phyloP scores from a whole-genome alignment of 2,113 vertebrate species.

The Nestor notabilis region DNA sequence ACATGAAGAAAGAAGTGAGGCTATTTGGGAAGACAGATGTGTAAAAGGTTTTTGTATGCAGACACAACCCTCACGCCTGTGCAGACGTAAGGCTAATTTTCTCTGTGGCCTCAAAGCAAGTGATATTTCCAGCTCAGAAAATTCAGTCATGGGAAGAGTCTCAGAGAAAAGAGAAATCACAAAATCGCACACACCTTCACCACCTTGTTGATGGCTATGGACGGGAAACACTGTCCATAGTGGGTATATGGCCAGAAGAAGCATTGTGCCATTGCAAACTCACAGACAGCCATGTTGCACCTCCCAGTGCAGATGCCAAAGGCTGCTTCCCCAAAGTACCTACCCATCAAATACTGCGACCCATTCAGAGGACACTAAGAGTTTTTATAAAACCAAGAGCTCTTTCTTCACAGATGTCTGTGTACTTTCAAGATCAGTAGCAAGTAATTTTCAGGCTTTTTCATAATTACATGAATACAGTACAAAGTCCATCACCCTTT shows the following conservation, averaged over 20 bases:
- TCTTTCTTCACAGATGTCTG: background rate
- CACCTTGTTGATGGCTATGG: rapidly evolving
- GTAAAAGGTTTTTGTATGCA: background rate
- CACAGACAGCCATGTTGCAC: rapidly evolving
- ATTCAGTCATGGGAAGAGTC: background rate
- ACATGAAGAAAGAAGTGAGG: background rate
- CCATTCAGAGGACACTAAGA: background rate
- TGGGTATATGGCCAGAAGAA: background rate
- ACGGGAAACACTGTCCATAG: rapidly evolving
- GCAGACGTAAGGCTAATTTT: background rate
- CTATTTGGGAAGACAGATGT: background rate
- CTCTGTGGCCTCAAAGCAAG: background rate
- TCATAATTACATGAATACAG: background rate
- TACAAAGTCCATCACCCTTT: background rate
- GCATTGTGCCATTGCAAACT: background rate
- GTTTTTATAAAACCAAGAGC: background rate
- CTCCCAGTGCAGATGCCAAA: background rate
- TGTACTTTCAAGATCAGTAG: background rate
- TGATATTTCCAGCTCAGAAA: background rate
- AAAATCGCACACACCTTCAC: background rate
- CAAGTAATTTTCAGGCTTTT: background rate
- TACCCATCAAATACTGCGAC: background rate
- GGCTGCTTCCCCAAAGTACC: background rate
- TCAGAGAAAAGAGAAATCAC: background rate
- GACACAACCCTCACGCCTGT: background rate